phyloP scores from a whole-genome alignment of 2,797 vertebrate genomes.

The Melanotaenia trifasciata region DNA sequence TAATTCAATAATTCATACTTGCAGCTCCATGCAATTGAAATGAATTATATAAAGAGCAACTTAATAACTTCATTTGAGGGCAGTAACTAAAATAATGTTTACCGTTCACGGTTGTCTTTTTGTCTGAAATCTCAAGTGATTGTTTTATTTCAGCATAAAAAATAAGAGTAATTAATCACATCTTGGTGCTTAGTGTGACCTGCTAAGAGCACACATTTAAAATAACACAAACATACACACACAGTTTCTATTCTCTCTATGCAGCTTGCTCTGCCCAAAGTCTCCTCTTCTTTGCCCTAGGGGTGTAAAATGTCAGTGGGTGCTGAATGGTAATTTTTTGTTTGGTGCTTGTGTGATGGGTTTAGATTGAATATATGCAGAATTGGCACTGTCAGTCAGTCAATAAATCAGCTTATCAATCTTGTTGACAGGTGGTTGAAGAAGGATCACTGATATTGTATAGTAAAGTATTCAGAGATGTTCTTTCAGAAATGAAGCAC shows the following conservation, averaged over 20 bases:
- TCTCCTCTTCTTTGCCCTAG: slow-evolving; percentile 61
- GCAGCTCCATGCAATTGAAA: slow-evolving; percentile 66
- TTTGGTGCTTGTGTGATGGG: slow-evolving; percentile 49
- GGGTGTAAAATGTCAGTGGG: slow-evolving; percentile 65
- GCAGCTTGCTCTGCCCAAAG: slow-evolving; percentile 40
- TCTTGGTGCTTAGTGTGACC: slow-evolving; percentile 26
- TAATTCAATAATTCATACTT: slow-evolving; percentile 80
- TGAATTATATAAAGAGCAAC: slow-evolving; percentile 53
- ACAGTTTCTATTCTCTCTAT: slow-evolving; percentile 11
- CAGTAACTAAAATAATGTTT: slow-evolving; percentile 66
- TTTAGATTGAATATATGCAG: slow-evolving; percentile 68
- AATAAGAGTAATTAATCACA: slow-evolving; percentile 62
- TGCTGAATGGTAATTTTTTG: slow-evolving; percentile 70
- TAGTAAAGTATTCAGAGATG: slow-evolving; percentile 21
- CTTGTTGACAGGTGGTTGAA: slow-evolving; percentile 69
- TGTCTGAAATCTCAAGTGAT: slow-evolving; percentile 37
- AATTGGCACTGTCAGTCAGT: slow-evolving; percentile 70
- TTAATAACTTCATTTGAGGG: slow-evolving; percentile 56
- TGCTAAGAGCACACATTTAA: slow-evolving; percentile 4
- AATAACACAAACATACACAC: slow-evolving; percentile 4
- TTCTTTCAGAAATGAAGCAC: slow-evolving; percentile 31
- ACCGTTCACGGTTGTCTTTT: slow-evolving; percentile 52
- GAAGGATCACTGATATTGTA: slow-evolving; percentile 42
- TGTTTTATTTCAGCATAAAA: slow-evolving; percentile 54
- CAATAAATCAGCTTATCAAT: slow-evolving; percentile 65